Percentiles rank a stretch among this genome's conserved stretches.
Evolutionary conservation across 2,888 invertebrate genomes (phyloP).

Genomic region (Keiferia lycopersicella): DNA sequence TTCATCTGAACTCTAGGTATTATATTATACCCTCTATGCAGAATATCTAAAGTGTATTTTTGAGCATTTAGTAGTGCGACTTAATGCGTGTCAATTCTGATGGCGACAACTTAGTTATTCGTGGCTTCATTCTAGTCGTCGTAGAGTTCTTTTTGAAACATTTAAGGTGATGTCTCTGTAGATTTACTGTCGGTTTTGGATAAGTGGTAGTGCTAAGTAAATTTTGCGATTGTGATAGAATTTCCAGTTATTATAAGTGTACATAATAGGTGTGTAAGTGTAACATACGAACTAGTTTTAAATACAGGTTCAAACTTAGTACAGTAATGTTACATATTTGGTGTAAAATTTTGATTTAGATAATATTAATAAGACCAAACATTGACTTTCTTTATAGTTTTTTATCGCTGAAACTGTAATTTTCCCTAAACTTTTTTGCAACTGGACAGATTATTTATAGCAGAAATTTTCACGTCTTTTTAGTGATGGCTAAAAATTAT

Average conservation of each 20-base stretch:
- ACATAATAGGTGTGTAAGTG: constrained; percentile 26
- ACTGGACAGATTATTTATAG: constrained; percentile 11
- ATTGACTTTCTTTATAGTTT: constrained; percentile 6
- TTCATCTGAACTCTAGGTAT: no score
- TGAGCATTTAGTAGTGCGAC: no score
- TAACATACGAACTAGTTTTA: constrained; percentile 20
- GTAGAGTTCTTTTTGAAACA: no score
- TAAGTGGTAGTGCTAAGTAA: constrained; percentile 28
- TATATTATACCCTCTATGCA: no score
- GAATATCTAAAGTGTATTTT: no score
- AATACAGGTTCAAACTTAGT: constrained; percentile 21
- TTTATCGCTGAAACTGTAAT: neutral
- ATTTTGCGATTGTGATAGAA: constrained; percentile 37
- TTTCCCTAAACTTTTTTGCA: constrained; percentile 5
- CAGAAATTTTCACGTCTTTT: constrained; percentile 2
- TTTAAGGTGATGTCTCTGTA: neutral
- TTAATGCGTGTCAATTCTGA: no score
- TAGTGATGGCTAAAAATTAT: neutral
- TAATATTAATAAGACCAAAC: constrained; percentile 7
- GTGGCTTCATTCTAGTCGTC: no score
- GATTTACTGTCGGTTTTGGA: constrained; percentile 20
- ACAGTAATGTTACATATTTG: constrained; percentile 6
- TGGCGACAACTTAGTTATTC: no score
- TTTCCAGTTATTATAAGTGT: constrained; percentile 24
- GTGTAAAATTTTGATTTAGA: constrained; percentile 1